phyloP scores from a whole-genome alignment of 2,113 vertebrate genomes.

The Cinclus mexicanus region DNA sequence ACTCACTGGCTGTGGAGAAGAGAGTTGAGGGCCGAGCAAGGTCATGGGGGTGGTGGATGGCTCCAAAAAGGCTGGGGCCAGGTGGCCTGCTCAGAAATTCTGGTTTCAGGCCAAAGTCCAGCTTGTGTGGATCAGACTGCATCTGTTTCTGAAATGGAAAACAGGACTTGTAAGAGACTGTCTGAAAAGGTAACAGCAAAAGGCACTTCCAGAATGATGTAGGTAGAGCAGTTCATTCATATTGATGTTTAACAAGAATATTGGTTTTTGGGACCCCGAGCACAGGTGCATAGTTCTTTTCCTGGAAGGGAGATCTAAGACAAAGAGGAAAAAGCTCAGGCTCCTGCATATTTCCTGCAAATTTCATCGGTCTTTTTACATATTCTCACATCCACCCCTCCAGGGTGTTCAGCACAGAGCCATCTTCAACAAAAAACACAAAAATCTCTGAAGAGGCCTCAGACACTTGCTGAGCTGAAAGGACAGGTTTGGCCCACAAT shows the following conservation, averaged over 20 bases:
- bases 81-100: conserved; percentile 95
- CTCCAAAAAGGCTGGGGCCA: conserved; percentile 91
- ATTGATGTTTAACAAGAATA: not conserved
- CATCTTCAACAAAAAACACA: not conserved
- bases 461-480: not conserved
- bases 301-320: not conserved
- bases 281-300: not conserved
- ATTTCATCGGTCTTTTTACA: not conserved
- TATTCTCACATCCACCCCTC: not conserved
- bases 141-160: conserved; percentile 90
- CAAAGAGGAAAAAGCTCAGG: not conserved
- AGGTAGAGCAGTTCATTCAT: not conserved
- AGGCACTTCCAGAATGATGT: not conserved
- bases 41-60: conserved; percentile 93
- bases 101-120: conserved; percentile 96
- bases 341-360: not conserved
- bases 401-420: not conserved
- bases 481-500: not conserved
- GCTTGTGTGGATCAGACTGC: conserved; percentile 97
- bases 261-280: not conserved
- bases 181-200: not conserved
- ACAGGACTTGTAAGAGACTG: not conserved
- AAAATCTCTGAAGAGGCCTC: not conserved
- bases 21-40: conserved; percentile 93
- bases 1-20: conserved; percentile 93